Conservation (phyloP, 1,140 invertebrate genomes). For the Lasioglossum baleicum region DNA sequence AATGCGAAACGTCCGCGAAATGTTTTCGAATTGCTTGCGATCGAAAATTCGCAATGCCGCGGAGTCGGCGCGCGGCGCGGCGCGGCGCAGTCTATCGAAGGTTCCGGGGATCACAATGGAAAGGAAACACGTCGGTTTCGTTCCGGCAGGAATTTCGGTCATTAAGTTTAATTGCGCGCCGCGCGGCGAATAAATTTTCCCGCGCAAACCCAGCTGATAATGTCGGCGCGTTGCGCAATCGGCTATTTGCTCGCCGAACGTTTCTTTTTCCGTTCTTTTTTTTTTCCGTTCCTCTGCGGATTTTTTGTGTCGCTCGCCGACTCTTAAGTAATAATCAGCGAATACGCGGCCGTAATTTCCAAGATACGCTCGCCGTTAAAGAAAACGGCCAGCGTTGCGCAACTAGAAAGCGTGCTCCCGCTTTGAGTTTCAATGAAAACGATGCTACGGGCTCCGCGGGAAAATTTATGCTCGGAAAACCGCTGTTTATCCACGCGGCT, state of each 20-base stretch:
- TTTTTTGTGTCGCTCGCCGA: background rate
- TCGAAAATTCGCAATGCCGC: background rate
- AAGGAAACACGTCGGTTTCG: conserved; percentile 14
- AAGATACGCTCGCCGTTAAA: background rate
- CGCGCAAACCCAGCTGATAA: conserved; percentile 9
- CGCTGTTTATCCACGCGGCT: too few relatives aligned
- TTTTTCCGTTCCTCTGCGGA: background rate
- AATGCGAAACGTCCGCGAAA: too few relatives aligned
- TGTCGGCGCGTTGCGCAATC: conserved; percentile 8
- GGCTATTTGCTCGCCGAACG: background rate
- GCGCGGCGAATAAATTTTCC: conserved; percentile 24
- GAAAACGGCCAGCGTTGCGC: background rate
- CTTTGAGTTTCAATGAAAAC: background rate
- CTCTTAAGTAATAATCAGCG: conserved; percentile 4
- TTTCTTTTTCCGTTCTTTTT: background rate
- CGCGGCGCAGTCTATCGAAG: background rate
- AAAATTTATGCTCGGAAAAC: too few relatives aligned
- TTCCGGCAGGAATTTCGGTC: conserved; percentile 34
- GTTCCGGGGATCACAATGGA: background rate
- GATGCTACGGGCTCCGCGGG: too few relatives aligned
- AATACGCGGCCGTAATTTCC: background rate
- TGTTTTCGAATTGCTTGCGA: background rate
- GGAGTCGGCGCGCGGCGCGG: too few relatives aligned
- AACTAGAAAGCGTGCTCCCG: background rate
- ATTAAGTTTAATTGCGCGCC: conserved; percentile 23